Conservation (phyloP, 2,888 invertebrate species). For the Choristoneura rosaceana region DNA sequence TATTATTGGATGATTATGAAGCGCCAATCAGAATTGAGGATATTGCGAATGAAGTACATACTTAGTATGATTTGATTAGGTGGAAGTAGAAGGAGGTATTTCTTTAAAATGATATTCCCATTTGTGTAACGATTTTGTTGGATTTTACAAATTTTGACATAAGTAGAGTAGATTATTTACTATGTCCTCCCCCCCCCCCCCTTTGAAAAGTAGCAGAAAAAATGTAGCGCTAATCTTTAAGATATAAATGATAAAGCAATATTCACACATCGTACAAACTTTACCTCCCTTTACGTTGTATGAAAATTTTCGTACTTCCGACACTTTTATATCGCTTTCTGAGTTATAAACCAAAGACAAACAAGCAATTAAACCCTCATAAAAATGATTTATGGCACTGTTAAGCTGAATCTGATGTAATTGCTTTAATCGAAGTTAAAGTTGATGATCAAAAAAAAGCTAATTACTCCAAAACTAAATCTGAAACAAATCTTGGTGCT, state of each 20-base stretch:
- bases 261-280: too few relatives aligned
- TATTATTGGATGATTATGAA: neutral
- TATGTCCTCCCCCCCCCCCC: too few relatives aligned
- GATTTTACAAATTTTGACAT: too few relatives aligned
- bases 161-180: too few relatives aligned
- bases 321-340: neutral
- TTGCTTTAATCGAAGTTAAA: conserved; percentile 38
- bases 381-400: conserved; percentile 40
- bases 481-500: conserved; percentile 76
- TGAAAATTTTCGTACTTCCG: neutral
- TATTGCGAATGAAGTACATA: too few relatives aligned
- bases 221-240: too few relatives aligned
- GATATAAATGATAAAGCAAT: too few relatives aligned
- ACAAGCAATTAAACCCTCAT: conserved; percentile 38
- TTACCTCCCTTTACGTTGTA: too few relatives aligned
- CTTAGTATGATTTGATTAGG: too few relatives aligned
- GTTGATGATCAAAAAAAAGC: conserved; percentile 28
- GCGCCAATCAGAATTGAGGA: neutral
- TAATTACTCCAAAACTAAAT: conserved; percentile 55
- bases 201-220: too few relatives aligned
- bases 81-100: neutral
- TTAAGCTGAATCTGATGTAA: conserved; percentile 31
- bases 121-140: too few relatives aligned
- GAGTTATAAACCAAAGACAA: conserved; percentile 26
- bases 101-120: neutral